A percentile compares a stretch with the other conserved stretches of the same genome.
phyloP scores from a whole-genome alignment of 2,797 vertebrate species.

The Pseudomugil gertrudae region DNA sequence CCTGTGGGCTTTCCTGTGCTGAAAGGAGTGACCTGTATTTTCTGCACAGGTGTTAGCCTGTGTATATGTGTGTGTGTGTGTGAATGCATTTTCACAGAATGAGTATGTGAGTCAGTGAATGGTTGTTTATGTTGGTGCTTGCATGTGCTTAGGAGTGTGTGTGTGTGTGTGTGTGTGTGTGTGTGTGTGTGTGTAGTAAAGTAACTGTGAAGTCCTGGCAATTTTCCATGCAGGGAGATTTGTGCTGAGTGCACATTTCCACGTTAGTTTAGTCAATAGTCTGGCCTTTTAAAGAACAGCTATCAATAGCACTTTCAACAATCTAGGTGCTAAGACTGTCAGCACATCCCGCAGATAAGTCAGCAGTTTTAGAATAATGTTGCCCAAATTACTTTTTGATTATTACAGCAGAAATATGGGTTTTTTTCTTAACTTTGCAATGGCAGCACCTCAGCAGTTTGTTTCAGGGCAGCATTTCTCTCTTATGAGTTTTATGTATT shows the following conservation, averaged over 20 bases:
- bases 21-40: constrained; percentile 38
- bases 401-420: constrained; percentile 54
- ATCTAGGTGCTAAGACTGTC: constrained; percentile 64
- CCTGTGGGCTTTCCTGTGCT: constrained; percentile 78
- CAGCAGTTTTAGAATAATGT: constrained; percentile 70
- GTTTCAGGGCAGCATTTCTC: constrained; percentile 45
- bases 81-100: constrained; percentile 8
- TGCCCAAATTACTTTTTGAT: constrained; percentile 56
- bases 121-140: constrained; percentile 6
- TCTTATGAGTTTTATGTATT: constrained; percentile 34
- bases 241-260: constrained; percentile 80
- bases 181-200: constrained; percentile 21
- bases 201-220: constrained; percentile 50
- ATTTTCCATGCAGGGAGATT: constrained; percentile 58
- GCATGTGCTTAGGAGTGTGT: constrained; percentile 13
- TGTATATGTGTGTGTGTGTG: neutral
- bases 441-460: constrained; percentile 50
- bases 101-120: constrained; percentile 6
- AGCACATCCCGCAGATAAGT: constrained; percentile 68
- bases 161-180: constrained; percentile 9
- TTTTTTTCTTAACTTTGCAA: constrained; percentile 35
- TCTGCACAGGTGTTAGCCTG: constrained; percentile 45
- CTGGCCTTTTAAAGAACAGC: constrained; percentile 64
- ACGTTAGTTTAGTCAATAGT: constrained; percentile 61
- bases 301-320: constrained; percentile 75